phyloP scores from a whole-genome alignment of 2,888 invertebrate genomes.

The Sphecodes monilicornis region DNA sequence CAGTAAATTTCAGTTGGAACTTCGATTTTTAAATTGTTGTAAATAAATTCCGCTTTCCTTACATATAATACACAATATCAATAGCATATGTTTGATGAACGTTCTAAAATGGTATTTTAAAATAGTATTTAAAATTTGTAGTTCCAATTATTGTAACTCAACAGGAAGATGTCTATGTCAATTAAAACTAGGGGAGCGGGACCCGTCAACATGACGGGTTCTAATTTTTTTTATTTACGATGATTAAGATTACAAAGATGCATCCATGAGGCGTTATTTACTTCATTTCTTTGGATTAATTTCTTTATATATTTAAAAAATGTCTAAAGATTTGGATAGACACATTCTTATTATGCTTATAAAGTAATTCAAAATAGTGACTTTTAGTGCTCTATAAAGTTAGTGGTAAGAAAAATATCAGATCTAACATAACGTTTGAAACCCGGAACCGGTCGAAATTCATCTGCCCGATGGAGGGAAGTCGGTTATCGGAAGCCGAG shows the following conservation, averaged over 20 bases:
- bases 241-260: background rate
- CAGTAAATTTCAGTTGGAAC: no score
- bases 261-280: background rate
- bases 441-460: slow-evolving; percentile 25
- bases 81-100: no score
- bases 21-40: no score
- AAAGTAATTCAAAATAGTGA: background rate
- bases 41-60: no score
- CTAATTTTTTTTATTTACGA: no score
- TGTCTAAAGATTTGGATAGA: no score
- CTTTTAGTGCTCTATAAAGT: background rate
- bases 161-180: background rate
- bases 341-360: background rate
- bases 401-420: background rate
- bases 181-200: background rate
- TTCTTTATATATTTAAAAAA: background rate
- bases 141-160: background rate
- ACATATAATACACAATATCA: no score
- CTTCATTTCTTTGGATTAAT: background rate
- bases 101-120: no score
- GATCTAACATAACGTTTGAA: background rate
- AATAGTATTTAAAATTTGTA: no score
- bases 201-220: no score
- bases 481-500: slow-evolving; percentile 25
- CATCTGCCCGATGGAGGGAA: background rate